A percentile compares a stretch with the other conserved stretches of the same genome.
Conservation (phyloP, 2,113 vertebrate species). For the Syngnathoides biaculeatus region DNA sequence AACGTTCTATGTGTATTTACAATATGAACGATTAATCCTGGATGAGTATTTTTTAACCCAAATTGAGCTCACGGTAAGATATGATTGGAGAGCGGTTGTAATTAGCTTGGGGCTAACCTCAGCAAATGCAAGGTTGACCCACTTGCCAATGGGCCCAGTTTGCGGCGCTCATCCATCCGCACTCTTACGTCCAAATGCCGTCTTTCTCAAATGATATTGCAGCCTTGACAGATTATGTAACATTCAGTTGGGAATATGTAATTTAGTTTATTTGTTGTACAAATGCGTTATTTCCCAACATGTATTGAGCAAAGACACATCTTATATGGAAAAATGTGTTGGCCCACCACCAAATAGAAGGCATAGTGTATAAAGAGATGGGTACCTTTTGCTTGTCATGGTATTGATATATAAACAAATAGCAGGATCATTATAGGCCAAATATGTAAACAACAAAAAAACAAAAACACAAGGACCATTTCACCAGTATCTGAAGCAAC, state of each 20-base stretch:
- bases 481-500: neutral
- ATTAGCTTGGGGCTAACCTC: constrained; percentile 43
- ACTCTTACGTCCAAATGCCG: constrained; percentile 10
- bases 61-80: neutral
- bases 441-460: neutral
- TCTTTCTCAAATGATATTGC: neutral
- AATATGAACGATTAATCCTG: neutral
- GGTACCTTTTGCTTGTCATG: neutral
- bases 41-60: neutral
- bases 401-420: neutral
- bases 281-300: neutral
- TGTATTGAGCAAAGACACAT: neutral
- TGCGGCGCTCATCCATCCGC: constrained; percentile 14
- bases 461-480: neutral
- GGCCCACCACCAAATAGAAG: neutral
- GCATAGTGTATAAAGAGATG: too few relatives aligned
- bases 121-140: constrained; percentile 52
- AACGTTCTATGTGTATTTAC: neutral
- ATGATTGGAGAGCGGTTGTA: constrained; percentile 2
- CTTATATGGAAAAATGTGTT: neutral
- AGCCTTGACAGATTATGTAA: neutral
- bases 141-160: constrained; percentile 53
- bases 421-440: neutral
- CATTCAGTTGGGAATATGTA: neutral
- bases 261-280: neutral